These are phyloP conservation scores for Nicator chloris DNA, from an alignment of 2,113 vertebrate species.

Conservation along the genomic window DNA sequence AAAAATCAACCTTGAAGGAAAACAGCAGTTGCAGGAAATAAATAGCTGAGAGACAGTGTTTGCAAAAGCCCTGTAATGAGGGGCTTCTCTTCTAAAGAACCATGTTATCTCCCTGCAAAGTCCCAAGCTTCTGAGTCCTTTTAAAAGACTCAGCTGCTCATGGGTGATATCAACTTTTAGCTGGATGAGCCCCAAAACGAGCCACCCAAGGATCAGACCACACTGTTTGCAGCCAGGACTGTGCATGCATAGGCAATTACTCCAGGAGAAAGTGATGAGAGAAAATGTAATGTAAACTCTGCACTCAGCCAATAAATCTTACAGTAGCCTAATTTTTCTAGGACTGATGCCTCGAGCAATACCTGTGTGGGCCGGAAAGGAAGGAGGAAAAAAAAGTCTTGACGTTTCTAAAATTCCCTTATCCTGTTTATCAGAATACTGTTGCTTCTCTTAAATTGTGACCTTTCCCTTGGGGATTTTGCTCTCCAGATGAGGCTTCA, in stretches of 20 bases:
- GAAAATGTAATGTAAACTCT: slow-evolving; percentile 64
- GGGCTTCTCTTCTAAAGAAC: neutral
- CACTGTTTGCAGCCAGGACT: slow-evolving; percentile 58
- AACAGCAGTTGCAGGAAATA: neutral
- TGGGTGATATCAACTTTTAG: slow-evolving; percentile 33
- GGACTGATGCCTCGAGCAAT: slow-evolving; percentile 49
- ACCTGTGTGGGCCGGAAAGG: slow-evolving; percentile 68
- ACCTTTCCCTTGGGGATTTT: slow-evolving; percentile 44
- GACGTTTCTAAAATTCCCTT: slow-evolving; percentile 55
- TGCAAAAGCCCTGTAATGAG: neutral
- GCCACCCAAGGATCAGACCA: slow-evolving; percentile 61
- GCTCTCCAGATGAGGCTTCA: slow-evolving; percentile 13
- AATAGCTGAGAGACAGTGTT: neutral
- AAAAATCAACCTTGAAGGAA: neutral
- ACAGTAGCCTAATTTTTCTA: slow-evolving; percentile 67
- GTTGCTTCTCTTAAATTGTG: slow-evolving; percentile 23
- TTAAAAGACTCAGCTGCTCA: slow-evolving; percentile 43
- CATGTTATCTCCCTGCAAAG: neutral
- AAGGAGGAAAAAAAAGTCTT: slow-evolving; percentile 20
- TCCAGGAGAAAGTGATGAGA: slow-evolving; percentile 58
- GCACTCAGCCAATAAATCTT: slow-evolving; percentile 65
- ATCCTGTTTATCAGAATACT: slow-evolving; percentile 49
- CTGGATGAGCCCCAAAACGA: slow-evolving; percentile 47
- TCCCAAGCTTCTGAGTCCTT: neutral
- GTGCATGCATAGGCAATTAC: slow-evolving; percentile 61